Percentiles rank a stretch among this genome's conserved stretches.
phyloP scores from a whole-genome alignment of 2,888 invertebrate species.

The Temnothorax rugatulus region DNA sequence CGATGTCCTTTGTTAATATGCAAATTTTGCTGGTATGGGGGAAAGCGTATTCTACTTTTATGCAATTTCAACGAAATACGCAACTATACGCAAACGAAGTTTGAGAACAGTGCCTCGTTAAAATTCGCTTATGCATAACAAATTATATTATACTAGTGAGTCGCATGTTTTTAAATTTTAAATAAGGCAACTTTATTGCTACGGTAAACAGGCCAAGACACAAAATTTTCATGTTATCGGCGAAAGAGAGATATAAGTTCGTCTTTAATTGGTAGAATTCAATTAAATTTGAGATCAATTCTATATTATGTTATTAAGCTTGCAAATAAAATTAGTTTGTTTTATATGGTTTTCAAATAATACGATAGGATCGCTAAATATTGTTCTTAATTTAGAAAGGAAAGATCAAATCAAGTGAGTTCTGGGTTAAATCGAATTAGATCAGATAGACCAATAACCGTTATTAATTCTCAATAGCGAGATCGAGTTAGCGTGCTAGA shows the following conservation, averaged over 20 bases:
- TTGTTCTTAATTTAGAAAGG: conserved; percentile 6
- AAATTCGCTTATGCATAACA: conserved; percentile 35
- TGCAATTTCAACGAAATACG: conserved; percentile 18
- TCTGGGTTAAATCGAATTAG: background rate
- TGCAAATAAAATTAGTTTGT: background rate
- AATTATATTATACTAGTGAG: background rate
- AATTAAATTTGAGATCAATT: background rate
- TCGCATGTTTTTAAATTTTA: conserved; percentile 23
- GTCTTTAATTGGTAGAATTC: background rate
- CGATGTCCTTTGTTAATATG: conserved; percentile 9
- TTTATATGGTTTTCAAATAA: background rate
- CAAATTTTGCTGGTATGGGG: background rate
- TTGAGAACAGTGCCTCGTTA: conserved; percentile 29
- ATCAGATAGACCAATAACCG: background rate
- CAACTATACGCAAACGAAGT: conserved; percentile 2
- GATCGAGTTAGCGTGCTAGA: background rate
- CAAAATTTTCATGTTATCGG: background rate
- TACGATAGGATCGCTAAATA: background rate
- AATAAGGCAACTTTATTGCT: conserved; percentile 14
- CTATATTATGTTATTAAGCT: background rate
- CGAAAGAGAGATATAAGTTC: background rate
- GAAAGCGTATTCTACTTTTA: conserved; percentile 12
- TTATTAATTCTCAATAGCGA: conserved; percentile 6
- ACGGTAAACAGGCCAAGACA: background rate
- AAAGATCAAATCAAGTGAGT: background rate